phyloP scores from a whole-genome alignment of 1,140 invertebrate species.

The Drosophila suzukii region DNA sequence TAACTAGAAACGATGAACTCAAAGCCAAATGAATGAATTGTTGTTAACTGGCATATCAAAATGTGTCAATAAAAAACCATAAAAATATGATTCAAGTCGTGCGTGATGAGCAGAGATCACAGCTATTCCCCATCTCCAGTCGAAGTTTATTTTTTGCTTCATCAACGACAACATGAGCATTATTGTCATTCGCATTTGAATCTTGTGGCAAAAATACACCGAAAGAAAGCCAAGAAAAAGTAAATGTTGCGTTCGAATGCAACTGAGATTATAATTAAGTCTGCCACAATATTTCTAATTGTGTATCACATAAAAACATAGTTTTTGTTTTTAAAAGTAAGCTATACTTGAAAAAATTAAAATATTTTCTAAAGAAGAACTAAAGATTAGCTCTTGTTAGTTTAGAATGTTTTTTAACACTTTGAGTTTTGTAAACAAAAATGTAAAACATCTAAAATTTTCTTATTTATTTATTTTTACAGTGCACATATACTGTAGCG shows the following conservation, averaged over 20 bases:
- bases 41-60: constrained; percentile 69
- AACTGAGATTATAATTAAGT: background rate
- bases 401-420: too few species aligned
- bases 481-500: constrained; percentile 41
- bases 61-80: constrained; percentile 77
- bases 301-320: background rate
- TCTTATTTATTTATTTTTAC: background rate
- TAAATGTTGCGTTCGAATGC: background rate
- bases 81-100: constrained; percentile 75
- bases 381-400: too few species aligned
- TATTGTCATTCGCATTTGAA: constrained; percentile 69
- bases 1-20: constrained; percentile 44
- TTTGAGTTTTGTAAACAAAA: too few species aligned
- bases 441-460: background rate
- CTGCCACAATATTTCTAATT: background rate
- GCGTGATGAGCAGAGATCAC: constrained; percentile 54
- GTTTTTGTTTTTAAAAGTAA: too few species aligned
- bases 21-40: constrained; percentile 65
- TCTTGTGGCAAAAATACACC: constrained; percentile 4
- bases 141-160: constrained; percentile 27
- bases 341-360: too few species aligned
- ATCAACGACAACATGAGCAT: constrained; percentile 56
- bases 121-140: constrained; percentile 3
- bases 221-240: background rate
- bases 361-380: too few species aligned